phyloP scores from a whole-genome alignment of 2,797 vertebrate genomes.

The Etheostoma perlongum region DNA sequence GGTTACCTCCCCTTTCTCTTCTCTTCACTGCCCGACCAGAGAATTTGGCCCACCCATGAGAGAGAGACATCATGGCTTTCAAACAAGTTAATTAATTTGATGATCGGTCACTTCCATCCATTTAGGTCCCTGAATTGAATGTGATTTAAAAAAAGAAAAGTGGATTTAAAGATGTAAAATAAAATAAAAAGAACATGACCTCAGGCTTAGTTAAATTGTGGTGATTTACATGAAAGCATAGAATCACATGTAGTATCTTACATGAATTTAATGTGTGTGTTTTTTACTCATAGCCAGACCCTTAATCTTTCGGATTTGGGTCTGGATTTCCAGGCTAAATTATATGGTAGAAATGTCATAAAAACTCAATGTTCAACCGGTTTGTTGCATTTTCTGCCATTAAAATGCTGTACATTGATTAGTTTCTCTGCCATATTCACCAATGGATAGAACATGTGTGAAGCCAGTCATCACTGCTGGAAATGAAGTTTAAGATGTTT shows the following conservation, averaged over 20 bases:
- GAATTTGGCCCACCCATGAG: too few relatives aligned
- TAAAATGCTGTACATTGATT: background rate
- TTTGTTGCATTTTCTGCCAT: background rate
- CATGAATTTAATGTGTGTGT: background rate
- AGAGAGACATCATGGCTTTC: too few relatives aligned
- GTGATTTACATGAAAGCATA: background rate
- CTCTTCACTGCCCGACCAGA: too few relatives aligned
- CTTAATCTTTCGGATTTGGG: too few relatives aligned
- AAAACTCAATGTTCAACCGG: background rate
- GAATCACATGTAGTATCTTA: background rate
- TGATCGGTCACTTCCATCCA: background rate
- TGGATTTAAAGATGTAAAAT: background rate
- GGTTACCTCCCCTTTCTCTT: too few relatives aligned
- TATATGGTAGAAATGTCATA: too few relatives aligned
- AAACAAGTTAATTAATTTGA: too few relatives aligned
- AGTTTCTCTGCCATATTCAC: background rate
- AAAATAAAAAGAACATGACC: background rate
- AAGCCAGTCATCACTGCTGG: background rate
- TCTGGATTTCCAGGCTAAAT: too few relatives aligned
- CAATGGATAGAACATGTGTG: background rate
- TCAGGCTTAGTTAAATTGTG: background rate
- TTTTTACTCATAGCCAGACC: too few relatives aligned
- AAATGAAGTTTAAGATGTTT: background rate
- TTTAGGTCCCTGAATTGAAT: background rate
- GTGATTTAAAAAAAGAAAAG: too few relatives aligned